These are phyloP conservation scores for Pseudeuparius sepicola DNA, from an alignment of 2,888 invertebrate species.

Conservation along the genomic window DNA sequence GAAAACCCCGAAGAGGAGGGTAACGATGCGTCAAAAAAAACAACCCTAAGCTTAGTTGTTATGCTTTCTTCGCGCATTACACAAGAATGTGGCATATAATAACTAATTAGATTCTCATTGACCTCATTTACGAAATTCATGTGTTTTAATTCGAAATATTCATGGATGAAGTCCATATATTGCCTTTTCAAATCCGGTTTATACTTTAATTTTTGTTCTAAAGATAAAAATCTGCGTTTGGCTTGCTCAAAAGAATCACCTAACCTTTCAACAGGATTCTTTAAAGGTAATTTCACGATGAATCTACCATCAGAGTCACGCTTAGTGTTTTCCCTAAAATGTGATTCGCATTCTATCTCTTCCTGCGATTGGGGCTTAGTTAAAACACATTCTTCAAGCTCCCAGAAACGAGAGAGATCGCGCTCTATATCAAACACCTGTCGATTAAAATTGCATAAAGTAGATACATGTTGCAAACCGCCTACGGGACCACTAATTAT, in stretches of 20 bases:
- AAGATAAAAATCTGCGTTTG: conserved; percentile 11
- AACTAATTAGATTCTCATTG: no score
- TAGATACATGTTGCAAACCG: neutral
- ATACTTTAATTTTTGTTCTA: conserved; percentile 16
- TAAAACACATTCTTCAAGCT: neutral
- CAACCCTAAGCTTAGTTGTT: neutral
- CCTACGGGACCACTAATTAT: neutral
- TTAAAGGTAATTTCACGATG: conserved; percentile 20
- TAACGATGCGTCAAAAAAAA: conserved; percentile 1
- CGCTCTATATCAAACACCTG: neutral
- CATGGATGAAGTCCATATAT: conserved; percentile 19
- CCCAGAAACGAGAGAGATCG: conserved; percentile 1
- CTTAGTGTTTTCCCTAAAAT: conserved; percentile 11
- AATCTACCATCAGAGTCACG: conserved; percentile 12
- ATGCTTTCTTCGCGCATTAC: conserved; percentile 9
- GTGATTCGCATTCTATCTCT: conserved; percentile 12
- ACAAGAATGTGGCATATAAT: conserved; percentile 16
- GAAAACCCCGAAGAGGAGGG: neutral
- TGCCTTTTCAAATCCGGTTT: conserved; percentile 13
- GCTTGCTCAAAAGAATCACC: conserved; percentile 15
- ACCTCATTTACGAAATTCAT: conserved; percentile 10
- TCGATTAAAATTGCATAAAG: conserved; percentile 1
- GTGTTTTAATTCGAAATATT: conserved; percentile 14
- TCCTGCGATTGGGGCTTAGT: conserved; percentile 13
- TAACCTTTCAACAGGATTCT: conserved; percentile 8